Evolutionary conservation across 2,113 vertebrate species (phyloP), one percentile per base, ranked within the genome.

Genomic region (Raja brachyura): DNA sequence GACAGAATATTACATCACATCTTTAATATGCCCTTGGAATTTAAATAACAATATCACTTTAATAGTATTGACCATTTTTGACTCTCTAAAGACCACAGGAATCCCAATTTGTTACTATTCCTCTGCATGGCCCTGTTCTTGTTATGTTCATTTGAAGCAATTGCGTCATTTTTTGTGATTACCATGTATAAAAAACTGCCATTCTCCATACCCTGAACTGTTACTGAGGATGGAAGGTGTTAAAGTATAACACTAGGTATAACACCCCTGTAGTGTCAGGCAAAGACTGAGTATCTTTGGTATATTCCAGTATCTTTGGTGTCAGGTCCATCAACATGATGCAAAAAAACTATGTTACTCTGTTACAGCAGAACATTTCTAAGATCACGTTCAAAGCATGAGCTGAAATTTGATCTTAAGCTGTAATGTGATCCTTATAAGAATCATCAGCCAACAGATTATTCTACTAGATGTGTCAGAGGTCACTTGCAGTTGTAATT

Each of bases 321-420:
- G 81, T 56, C 54, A 86, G 81, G 54, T 86, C 61, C 25, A 61
- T 61, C 25, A 59, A 13, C 68, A 31, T 90, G 63, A 90, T 90
- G 88, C 63, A 90, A 90, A 81, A 48, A 90, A 63, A 31, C 88
- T 73, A 63, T 90, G 88, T 90, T 70, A 90, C 88, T 90, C 63
- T 90, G 70, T 90, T 90, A 90, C 66, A 25, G 66, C 63, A 70
- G 70, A 90, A 70, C 66, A n/a, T 90, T 70, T 73, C 88, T 22
- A 70, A 39, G 88, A 90, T 90, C 66, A 31, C 70, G 31, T 90
- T 90, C 88, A 90, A 90, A 90, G 88, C n/a, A 70, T 63, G 18
- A 90, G 33, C 88, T 68, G 88, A 90, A 90, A 90, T 31, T 70
- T 90, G 66, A 90, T 73, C 88, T 90, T 39, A 70, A 68, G 88